phyloP scores from a whole-genome alignment of 2,888 invertebrate genomes.

The Dryobota labecula region DNA sequence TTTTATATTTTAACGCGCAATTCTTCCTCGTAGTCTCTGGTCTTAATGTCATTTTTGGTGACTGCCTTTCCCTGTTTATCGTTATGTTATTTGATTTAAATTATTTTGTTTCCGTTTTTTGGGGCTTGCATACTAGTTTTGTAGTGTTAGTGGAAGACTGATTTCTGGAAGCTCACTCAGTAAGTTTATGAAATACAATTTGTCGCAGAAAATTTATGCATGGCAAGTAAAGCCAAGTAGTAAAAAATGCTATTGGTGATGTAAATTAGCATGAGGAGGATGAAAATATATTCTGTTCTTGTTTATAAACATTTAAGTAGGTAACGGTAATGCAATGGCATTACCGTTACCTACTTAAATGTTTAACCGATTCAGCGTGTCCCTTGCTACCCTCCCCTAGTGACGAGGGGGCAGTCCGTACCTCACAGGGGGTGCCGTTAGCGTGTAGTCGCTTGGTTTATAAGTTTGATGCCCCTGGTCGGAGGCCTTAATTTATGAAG shows the following conservation, averaged over 20 bases:
- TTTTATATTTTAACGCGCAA: conserved; percentile 33
- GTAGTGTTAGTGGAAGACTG: background rate
- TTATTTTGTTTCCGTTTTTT: conserved; percentile 11
- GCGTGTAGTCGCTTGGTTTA: no score
- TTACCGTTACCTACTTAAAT: no score
- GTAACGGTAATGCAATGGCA: no score
- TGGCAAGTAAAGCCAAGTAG: background rate
- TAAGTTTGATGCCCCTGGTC: no score
- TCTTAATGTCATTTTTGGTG: conserved; percentile 26
- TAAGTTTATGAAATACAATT: conserved; percentile 26
- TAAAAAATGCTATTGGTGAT: no score
- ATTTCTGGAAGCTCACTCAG: conserved; percentile 1
- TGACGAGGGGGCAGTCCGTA: no score
- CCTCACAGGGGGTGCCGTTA: no score
- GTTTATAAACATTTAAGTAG: no score
- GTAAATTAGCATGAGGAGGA: background rate
- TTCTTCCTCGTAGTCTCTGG: conserved; percentile 20
- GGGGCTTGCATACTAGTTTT: background rate
- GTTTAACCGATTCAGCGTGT: no score
- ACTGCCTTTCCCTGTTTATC: background rate
- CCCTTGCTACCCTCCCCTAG: no score
- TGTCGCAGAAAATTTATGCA: background rate
- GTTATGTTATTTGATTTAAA: background rate
- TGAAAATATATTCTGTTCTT: no score
- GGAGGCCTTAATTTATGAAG: no score